Base-by-base conservation (phyloP, 2,113 vertebrate genomes). In the Choloepus hoffmanni region DNA sequence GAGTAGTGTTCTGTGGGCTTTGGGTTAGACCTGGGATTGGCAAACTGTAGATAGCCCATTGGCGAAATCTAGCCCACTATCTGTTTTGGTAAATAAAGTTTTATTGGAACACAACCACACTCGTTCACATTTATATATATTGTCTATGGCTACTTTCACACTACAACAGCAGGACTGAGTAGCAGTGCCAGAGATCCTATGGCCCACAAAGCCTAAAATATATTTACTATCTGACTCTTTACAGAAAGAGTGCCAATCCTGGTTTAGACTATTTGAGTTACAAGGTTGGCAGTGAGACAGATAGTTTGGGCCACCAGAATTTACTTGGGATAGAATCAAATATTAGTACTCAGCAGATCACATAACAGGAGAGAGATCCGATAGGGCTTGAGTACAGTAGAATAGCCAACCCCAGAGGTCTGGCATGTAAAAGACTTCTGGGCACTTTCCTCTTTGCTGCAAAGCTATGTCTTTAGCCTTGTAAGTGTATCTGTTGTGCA, bases 61-160 rank as follows among this genome's bases (percentile, higher is more conserved):
- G 67, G 50, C 65, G 73, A 89, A 48, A 36, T 79, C 26, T 63
- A 28, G 14, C 33, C 74, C 43, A 10, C 36, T 58, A 40, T 48
- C 85, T 85, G 7, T 82, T 85, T 88, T 53, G 26, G 23, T 92
- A 79, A 95, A 70, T 89, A 62, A 76, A 83, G 12, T 94, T 81
- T 88, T 85, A 43, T 33, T 94, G 84, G 43, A 58, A 88, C 21
- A 19, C 15, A 28, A 2, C 70, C 77, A 79, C 21, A 23, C 43
- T 63, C 9, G 12, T n/a, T 89, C 55, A 2, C 33, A 5, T 76
- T 74, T 36, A 36, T 62, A 15, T 43, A 23, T 58, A 43, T 63
- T 73, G 48, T 48, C 18, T n/a, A 13, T 88, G 89, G 48, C 65
- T 95, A 70, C 63, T 79, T 62, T 87, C 76, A 10, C 5, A 50